Evolutionary conservation across 2,113 vertebrate species (phyloP), one percentile per base, ranked within the genome.

Genomic region (Tor tambroides): DNA sequence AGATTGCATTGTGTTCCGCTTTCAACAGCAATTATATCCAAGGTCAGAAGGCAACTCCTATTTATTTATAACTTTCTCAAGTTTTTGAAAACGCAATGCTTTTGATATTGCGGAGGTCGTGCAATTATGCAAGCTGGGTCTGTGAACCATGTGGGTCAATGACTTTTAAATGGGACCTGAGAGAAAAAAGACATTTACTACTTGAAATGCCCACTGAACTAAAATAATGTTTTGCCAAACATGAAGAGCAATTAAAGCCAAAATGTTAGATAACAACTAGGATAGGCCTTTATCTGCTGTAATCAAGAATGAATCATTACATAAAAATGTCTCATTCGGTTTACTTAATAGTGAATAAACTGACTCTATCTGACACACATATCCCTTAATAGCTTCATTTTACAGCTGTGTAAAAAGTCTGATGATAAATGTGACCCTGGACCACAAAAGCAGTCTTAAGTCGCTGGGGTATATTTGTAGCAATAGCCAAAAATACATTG

Each of bases 1-100:
- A 67, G 54, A 61, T 80, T 46, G 23, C 54, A 67, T 75, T 84
- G 63, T 30, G 15, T 12, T 17, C 61, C 17, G 79, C 82, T 78
- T 65, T 87, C 59, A 85, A 28, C 77, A 41, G 80, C 41, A 84
- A 89, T 87, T 80, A 87, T 65, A 46, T 51, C 23, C 78, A 26
- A 84, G 76, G 71, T 72, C 85, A 89, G 43, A 85, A 85, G 69
- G 23, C 71, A 75, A 82, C 59, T 4, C 72, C 49, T 51, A 77
- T 85, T 87, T 32, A 87, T 83, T 82, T 76, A 17, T 28, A 76
- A 76, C 74, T 49, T 17, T 9, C 6, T 46, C 5, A 4, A 61
- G 59, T 65, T 41, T 67, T 65, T 82, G 38, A 82, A 21, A 80
- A 56, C 10, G 30, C 5, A 23, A 4, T 35, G 28, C 30, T 32